Evolutionary conservation across 2,888 invertebrate species (phyloP), one percentile per base, ranked within the genome.

Genomic region (Empis stercorea): DNA sequence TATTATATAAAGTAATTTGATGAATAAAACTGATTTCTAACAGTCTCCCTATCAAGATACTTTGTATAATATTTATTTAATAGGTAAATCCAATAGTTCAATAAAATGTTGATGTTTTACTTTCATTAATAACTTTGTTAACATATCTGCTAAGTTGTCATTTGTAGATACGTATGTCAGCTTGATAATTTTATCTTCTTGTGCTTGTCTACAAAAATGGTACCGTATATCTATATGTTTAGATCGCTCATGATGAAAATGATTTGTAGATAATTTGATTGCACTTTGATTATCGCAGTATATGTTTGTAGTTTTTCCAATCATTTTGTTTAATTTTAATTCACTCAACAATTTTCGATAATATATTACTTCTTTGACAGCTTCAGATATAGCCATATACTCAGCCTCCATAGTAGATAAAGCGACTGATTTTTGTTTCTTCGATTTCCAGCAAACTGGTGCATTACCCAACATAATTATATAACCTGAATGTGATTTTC

Each of bases 351-450:
- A 14, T 36, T 36, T 32, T 14, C 36, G n/a, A n/a, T n/a, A n/a
- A n/a, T 36, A 32, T 17, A 39, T 10, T 14, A 20, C 17, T 14
- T 40, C 30, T 20, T 40, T 45, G 10, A 39, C 17, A 16, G n/a
- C 32, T 30, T 45, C 45, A 13, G 32, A 37, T 2, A 45, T 14
- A 1, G 30, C 39, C 13, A 45, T 16, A 15, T 45, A 45, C n/a
- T 45, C 45, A 13, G 45, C 45, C 32, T 45, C 40, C 45, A 45
- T 45, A 6, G 45, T 45, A 9, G 45, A 45, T 7, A 45, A 14
- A 13, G 45, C 23, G 9, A 45, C 40, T 10, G 30, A 45, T n/a
- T 40, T 15, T 40, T 32, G 40, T 20, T 32, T 45, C 13, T n/a
- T 45, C 4, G 32, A 14, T 17, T 20, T 40, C 40, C 40, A 40